Base-by-base conservation (phyloP, 2,888 invertebrate species). In the Ceraclea dissimilis region DNA sequence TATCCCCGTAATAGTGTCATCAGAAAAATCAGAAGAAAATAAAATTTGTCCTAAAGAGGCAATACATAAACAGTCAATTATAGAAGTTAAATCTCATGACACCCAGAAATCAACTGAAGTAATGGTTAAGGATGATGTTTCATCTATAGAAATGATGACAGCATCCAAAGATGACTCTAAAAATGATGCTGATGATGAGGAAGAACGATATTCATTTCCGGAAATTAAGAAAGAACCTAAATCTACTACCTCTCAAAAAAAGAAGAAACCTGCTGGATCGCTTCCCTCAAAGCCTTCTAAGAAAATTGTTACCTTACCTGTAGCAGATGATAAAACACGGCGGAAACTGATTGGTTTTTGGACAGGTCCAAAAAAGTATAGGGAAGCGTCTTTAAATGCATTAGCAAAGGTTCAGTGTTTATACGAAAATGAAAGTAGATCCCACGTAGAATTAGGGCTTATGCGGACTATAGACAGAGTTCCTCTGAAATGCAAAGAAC, bases 351-450 rank as follows among this genome's bases (percentile, higher is more conserved):
- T 83, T 58, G 82, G 84, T 1, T 84, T 86, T 73, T 86, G 86
- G 86, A 80, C 79, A 62, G 88, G 88, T 0, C 88, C 90, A 20
- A 91, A 90, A 70, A 80, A 87, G 47, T 89, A 90, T 68, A 81
- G 93, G 62, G 90, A 92, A 72, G 93, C 93, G 34, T 92, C 93
- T 2, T 71, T 93, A 26, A 93, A 93, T 68, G 93, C 93, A 1
- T 71, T 89, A 64, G 92, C 92, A 21, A 93, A 93, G 76, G 93
- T 93, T 2, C 92, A 93, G 69, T 92, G 92, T 67, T 77, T 93
- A 20, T 93, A 93, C 67, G 93, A 93, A 71, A 93, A 93, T 68
- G 93, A 93, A 73, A 85, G 87, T 51, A 78, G 87, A 51, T 84
- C 85, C 1, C 86, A 85, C 59, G 80, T 86, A 67, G 82, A 82